These are phyloP conservation scores for Eugnorisma glareosa DNA, from an alignment of 2,888 invertebrate species.

Conservation along the genomic window DNA sequence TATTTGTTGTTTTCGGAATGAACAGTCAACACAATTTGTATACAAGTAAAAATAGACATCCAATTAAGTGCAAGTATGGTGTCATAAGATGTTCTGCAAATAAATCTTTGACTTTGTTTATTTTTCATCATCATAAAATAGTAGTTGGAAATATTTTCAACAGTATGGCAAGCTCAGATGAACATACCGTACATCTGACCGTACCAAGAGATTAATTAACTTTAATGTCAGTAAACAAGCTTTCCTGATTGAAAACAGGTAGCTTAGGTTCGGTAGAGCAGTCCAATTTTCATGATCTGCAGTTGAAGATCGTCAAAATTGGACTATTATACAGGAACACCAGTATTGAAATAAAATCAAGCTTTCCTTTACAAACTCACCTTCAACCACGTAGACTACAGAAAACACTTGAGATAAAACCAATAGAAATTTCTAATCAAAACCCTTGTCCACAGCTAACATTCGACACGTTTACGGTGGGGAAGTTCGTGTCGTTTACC, in stretches of 20 bases:
- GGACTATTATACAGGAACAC: no score
- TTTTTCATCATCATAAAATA: neutral
- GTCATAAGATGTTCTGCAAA: neutral
- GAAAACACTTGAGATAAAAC: neutral
- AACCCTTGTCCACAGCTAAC: constrained; percentile 92
- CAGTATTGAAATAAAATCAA: no score
- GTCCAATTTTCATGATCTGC: no score
- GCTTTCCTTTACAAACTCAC: no score
- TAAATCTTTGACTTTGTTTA: no score
- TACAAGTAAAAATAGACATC: neutral
- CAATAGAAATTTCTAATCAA: constrained; percentile 9
- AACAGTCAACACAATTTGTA: neutral
- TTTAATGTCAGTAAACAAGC: neutral
- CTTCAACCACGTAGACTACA: no score
- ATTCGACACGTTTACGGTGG: constrained; percentile 95
- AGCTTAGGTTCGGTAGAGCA: no score
- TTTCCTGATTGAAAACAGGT: neutral
- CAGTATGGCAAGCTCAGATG: neutral
- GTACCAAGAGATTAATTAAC: neutral
- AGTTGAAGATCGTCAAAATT: neutral
- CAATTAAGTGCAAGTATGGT: neutral
- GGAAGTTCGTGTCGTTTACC: constrained; percentile 94
- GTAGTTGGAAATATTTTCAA: neutral
- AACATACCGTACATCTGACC: no score
- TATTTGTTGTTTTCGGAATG: neutral